These are phyloP conservation scores for Asbolus verrucosus DNA, from an alignment of 1,140 invertebrate genomes.

Conservation along the genomic window DNA sequence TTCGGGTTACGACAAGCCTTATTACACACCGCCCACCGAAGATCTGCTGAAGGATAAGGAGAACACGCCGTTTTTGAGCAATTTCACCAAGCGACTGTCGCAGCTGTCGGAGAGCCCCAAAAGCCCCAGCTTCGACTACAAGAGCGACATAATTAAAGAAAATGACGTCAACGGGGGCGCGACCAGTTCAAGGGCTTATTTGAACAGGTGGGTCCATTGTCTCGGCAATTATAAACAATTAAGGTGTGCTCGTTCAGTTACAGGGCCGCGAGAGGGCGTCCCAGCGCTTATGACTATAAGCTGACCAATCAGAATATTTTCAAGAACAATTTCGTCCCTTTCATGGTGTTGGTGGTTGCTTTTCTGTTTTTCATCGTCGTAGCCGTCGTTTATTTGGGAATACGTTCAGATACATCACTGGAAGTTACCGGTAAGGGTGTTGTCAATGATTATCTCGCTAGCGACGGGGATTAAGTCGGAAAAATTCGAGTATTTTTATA, in stretches of 20 bases:
- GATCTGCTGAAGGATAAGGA: constrained; percentile 56
- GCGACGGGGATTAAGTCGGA: not conserved
- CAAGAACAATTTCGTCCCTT: constrained; percentile 75
- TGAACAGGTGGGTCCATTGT: constrained; percentile 47
- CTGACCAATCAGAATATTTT: constrained; percentile 66
- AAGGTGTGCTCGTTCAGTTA: constrained; percentile 50
- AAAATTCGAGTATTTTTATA: not conserved
- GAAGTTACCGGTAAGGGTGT: constrained; percentile 59
- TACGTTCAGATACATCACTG: constrained; percentile 62
- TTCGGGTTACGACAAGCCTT: constrained; percentile 54
- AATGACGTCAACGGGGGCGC: constrained; percentile 60
- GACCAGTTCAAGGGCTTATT: constrained; percentile 21
- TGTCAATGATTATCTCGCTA: constrained; percentile 21
- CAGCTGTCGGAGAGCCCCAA: constrained; percentile 62
- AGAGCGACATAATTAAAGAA: constrained; percentile 61
- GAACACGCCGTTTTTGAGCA: constrained; percentile 76
- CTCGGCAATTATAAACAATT: not conserved
- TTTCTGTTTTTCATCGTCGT: constrained; percentile 75
- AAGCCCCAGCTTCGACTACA: constrained; percentile 52
- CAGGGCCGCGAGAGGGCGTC: constrained; percentile 61
- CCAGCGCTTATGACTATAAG: constrained; percentile 66
- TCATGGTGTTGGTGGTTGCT: constrained; percentile 71
- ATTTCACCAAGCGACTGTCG: constrained; percentile 73
- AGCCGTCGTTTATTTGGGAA: constrained; percentile 76
- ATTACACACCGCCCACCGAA: constrained; percentile 42